These are phyloP conservation scores for Sylvilagus floridanus DNA, from an alignment of 2,797 vertebrate genomes.

Conservation along the genomic window DNA sequence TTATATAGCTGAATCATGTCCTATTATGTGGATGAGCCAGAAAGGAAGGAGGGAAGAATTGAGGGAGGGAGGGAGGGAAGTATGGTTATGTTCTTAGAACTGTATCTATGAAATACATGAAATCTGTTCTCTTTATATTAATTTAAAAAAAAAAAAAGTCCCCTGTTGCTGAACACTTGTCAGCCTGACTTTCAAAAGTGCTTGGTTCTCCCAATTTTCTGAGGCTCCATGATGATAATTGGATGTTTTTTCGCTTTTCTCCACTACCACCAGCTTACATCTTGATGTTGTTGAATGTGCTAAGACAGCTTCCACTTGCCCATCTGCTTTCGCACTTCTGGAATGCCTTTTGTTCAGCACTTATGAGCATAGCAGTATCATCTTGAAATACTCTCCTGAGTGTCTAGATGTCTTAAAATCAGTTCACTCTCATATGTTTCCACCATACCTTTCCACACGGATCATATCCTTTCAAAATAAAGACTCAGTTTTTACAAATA, in stretches of 20 bases:
- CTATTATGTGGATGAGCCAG: neutral
- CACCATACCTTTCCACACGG: neutral
- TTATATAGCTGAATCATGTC: neutral
- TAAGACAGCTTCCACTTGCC: constrained; percentile 11
- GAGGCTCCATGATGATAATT: neutral
- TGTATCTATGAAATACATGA: too few relatives aligned
- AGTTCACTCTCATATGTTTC: neutral
- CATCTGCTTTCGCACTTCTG: neutral
- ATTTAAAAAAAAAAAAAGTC: neutral
- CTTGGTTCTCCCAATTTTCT: neutral
- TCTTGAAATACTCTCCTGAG: neutral
- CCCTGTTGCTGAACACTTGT: neutral
- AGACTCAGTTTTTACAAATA: constrained; percentile 37
- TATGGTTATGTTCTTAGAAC: too few relatives aligned
- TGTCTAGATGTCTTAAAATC: neutral
- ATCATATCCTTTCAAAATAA: constrained; percentile 8
- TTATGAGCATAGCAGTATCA: neutral
- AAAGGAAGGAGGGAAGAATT: too few relatives aligned
- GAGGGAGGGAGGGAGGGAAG: too few relatives aligned
- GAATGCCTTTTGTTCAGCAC: neutral
- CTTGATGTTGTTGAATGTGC: neutral
- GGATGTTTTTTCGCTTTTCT: neutral
- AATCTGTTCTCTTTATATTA: too few relatives aligned
- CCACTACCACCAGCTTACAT: neutral
- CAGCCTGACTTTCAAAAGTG: neutral